Base-by-base conservation (phyloP, 2,888 invertebrate species). In the Neoitamus cyanurus region DNA sequence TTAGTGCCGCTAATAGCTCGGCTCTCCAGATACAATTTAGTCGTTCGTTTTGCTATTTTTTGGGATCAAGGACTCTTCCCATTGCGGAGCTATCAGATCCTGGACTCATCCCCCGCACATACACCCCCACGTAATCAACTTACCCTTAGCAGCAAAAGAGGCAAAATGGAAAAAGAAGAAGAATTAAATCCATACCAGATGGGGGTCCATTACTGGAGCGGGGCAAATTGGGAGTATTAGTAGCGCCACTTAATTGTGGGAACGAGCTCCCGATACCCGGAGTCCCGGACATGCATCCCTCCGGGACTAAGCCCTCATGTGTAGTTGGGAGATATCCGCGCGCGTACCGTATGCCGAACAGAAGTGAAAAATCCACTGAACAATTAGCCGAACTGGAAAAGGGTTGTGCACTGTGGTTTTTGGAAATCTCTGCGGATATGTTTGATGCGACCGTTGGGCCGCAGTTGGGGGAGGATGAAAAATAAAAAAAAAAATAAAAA, bases 361-460 rank as follows among this genome's bases (percentile, higher is more conserved):
- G 72, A 72, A 72, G 83, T 83, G 83, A 83, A 83, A 83, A 83
- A 83, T 83, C 69, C 72, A 42, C 83, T 83, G 83, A 83, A 83
- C 46, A 83, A 83, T 72, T 83, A 83, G 48, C 83, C 28, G 70
- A 42, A 70, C 70, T 72, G 72, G 77, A 72, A 72, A 46, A 72
- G 83, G 83, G 83, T 42, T 83, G n/a, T n/a, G 83, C 46, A 72
- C 37, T 58, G 80, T 80, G 80, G 80, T 80, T 80, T 80, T 80
- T 68, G 80, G 58, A 68, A 80, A 80, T 80, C 80, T 80, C 80
- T 58, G 80, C 36, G 80, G 80, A 80, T 80, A 80, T 68, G 80
- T 80, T 80, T 80, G 80, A 80, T 80, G 80, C 58, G 80, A 30
- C 30, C 58, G 36, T 31, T 37, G 31, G n/a, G 30, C 34, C n/a